These are phyloP conservation scores for Cervus canadensis DNA, from an alignment of 2,113 vertebrate species.

Conservation along the genomic window DNA sequence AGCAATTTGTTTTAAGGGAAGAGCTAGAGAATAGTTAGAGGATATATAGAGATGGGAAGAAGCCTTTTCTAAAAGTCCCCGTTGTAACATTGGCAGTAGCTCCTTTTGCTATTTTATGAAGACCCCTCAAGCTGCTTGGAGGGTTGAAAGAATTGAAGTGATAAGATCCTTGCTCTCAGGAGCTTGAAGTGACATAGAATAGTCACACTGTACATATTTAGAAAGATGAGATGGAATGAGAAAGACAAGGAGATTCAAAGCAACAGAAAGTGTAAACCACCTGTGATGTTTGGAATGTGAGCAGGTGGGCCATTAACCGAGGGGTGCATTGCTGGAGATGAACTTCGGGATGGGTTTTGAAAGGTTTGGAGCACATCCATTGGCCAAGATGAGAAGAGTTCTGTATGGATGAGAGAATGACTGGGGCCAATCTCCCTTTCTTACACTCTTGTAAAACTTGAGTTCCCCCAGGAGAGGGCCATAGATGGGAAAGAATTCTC, in stretches of 20 bases:
- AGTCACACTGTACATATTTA: neutral
- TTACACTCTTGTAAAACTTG: accelerated
- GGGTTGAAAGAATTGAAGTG: neutral
- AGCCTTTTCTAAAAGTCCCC: neutral
- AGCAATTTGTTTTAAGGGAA: neutral
- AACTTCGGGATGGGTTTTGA: neutral
- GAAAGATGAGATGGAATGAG: neutral
- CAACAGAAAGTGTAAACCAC: accelerated
- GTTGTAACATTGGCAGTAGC: neutral
- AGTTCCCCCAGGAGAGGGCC: neutral
- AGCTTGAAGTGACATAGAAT: neutral
- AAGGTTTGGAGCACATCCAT: neutral
- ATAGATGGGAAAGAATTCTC: neutral
- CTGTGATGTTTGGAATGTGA: neutral
- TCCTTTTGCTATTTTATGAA: neutral
- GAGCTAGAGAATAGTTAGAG: neutral
- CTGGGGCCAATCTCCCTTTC: neutral
- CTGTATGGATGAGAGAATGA: neutral
- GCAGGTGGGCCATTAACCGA: accelerated
- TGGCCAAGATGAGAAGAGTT: neutral
- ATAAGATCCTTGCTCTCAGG: neutral
- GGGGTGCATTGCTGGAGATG: neutral
- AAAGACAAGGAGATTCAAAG: neutral
- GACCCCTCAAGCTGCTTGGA: neutral
- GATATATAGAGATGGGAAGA: neutral